phyloP scores from a whole-genome alignment of 1,140 invertebrate genomes.

The Pygmarrhopalites habei region DNA sequence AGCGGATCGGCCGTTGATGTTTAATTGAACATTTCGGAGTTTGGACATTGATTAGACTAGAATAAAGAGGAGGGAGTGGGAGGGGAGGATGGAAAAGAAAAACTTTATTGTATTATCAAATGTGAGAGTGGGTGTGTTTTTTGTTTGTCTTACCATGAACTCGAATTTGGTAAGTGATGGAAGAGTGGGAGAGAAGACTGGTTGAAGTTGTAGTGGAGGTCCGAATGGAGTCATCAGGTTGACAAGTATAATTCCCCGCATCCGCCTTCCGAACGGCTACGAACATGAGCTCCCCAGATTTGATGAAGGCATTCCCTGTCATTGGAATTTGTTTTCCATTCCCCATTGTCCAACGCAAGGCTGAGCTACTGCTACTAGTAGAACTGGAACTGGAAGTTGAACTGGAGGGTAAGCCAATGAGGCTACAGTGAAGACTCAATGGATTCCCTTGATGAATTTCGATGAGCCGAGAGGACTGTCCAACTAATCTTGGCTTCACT shows the following conservation, averaged over 20 bases:
- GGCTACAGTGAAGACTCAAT: constrained; percentile 27
- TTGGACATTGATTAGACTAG: too few species aligned
- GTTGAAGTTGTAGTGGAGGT: constrained; percentile 9
- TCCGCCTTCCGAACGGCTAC: constrained; percentile 16
- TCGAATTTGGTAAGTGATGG: constrained; percentile 24
- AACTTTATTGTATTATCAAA: too few species aligned
- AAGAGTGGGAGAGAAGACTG: too few species aligned
- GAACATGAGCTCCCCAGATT: constrained; percentile 24
- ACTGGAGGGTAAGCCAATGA: constrained; percentile 5
- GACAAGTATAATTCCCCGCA: constrained; percentile 32
- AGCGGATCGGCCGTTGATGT: too few species aligned
- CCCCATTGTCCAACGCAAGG: background rate
- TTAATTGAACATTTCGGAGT: too few species aligned
- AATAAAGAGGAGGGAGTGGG: too few species aligned
- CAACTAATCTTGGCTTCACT: constrained; percentile 32
- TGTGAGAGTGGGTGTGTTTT: too few species aligned
- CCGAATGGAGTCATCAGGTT: constrained; percentile 18
- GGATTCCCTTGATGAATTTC: constrained; percentile 37
- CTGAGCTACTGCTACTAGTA: background rate
- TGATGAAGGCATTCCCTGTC: constrained; percentile 27
- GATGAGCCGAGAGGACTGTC: constrained; percentile 20
- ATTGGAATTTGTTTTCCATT: background rate
- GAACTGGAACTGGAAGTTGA: background rate
- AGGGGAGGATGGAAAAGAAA: too few species aligned
- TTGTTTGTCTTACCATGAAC: constrained; percentile 35